Base-by-base conservation (phyloP, 2,888 invertebrate species). In the Lepidochrysops patricia region DNA sequence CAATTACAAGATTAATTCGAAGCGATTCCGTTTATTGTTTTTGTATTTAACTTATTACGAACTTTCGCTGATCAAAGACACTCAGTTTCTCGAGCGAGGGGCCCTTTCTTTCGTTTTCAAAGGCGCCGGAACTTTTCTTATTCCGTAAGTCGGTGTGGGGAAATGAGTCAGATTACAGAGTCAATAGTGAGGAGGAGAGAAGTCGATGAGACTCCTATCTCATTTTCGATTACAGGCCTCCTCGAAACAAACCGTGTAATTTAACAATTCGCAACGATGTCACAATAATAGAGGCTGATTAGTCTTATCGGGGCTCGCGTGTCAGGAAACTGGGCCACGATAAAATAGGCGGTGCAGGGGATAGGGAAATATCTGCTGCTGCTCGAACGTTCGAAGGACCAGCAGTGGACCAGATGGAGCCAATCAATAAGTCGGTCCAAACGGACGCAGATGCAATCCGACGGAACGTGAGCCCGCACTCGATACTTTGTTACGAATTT, bases 151-250 rank as follows among this genome's bases (percentile, higher is more conserved):
- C 79, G 79, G 78, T 77, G 67, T 83, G 84, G 80, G 82, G 85
- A 86, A 87, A 86, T 84, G 83, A 83, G 81, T 76, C 81, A 84
- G 83, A 85, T 87, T 86, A 87, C 81, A 65, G 80, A 84, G 83
- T 85, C 84, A 84, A 86, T 85, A 83, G 84, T 75, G 76, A 78
- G 74, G 79, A 77, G 79, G 73, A 74, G 78, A 76, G 78, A 80
- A 81, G 79, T 81, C 82, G 81, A 82, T 83, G 80, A 79, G 82
- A 76, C 74, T 77, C 72, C 77, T 80, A 79, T 77, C 80, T 76
- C 76, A 76, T 77, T 80, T 78, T 75, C 71, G 72, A 71, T 73
- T 70, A 69, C 71, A 72, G 75, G 76, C 79, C 73, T 78, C 79
- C 80, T 67, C 68, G 67, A 74, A 77, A 76, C 61, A 68, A 70